Evolutionary conservation across 2,888 invertebrate species (phyloP).

Genomic region (Desoria tigrina): DNA sequence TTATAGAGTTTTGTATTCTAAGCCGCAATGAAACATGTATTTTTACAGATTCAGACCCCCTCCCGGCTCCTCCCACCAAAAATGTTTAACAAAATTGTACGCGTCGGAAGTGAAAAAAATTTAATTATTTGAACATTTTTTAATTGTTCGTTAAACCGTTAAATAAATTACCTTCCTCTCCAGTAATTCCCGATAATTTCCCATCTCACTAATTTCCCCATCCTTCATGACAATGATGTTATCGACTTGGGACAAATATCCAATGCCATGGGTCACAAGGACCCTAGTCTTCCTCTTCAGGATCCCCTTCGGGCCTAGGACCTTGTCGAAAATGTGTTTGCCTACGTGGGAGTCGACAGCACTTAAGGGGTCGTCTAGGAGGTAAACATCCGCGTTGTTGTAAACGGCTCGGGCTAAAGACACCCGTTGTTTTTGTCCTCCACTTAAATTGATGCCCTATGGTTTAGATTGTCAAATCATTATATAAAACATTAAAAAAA

Average conservation of each 20-base stretch:
- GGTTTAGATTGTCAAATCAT: slow-evolving; percentile 20
- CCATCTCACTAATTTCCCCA: slow-evolving; percentile 59
- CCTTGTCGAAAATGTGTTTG: slow-evolving; percentile 64
- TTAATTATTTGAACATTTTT: not conserved
- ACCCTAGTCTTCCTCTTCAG: slow-evolving; percentile 69
- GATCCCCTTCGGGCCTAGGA: slow-evolving; percentile 59
- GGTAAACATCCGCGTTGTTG: slow-evolving; percentile 58
- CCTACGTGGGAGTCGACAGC: slow-evolving; percentile 66
- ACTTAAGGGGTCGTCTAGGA: slow-evolving; percentile 63
- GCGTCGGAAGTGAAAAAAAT: too few relatives aligned
- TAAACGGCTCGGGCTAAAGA: slow-evolving; percentile 37
- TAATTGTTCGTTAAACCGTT: too few relatives aligned
- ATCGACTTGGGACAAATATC: slow-evolving; percentile 81
- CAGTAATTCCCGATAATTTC: slow-evolving; percentile 60
- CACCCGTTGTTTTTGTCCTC: slow-evolving; percentile 56
- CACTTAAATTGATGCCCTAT: slow-evolving; percentile 80
- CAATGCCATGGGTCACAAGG: slow-evolving; percentile 92
- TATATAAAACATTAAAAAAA: too few relatives aligned
- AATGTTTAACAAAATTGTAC: too few relatives aligned
- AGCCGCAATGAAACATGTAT: too few relatives aligned
- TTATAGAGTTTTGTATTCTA: not conserved
- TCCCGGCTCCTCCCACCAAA: too few relatives aligned
- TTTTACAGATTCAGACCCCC: too few relatives aligned
- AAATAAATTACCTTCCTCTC: slow-evolving; percentile 57
- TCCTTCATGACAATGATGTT: slow-evolving; percentile 59